Percentiles rank a stretch among this genome's conserved stretches.
phyloP scores from a whole-genome alignment of 2,797 vertebrate genomes.

The Coilia nasus region DNA sequence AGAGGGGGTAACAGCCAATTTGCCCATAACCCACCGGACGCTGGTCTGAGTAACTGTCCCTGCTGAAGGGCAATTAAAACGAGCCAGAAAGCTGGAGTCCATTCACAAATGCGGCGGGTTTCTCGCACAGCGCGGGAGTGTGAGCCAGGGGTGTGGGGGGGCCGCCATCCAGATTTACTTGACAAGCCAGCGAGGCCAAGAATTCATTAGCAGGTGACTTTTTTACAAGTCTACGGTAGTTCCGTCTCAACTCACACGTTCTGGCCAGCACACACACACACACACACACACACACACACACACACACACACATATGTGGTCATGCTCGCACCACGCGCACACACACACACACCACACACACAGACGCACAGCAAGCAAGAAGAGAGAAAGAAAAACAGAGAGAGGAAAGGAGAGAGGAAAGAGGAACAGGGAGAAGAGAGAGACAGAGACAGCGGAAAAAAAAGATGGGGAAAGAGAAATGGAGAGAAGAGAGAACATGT shows the following conservation, averaged over 20 bases:
- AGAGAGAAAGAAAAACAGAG: background rate
- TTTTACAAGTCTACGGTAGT: constrained; percentile 82
- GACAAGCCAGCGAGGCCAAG: constrained; percentile 70
- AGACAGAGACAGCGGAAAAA: background rate
- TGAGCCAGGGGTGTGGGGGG: constrained; percentile 9
- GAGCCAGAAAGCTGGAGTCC: background rate
- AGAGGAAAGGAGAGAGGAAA: background rate
- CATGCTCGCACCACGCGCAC: too few relatives aligned
- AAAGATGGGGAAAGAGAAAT: background rate
- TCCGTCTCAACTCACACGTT: constrained; percentile 74
- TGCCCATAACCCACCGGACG: background rate
- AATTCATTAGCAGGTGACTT: constrained; percentile 76
- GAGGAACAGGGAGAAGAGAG: background rate
- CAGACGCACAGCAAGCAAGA: background rate
- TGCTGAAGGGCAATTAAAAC: background rate
- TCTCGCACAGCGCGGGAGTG: background rate
- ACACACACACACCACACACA: background rate
- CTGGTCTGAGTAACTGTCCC: background rate
- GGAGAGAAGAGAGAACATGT: background rate
- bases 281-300: constrained; percentile 55
- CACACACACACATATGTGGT: constrained; percentile 52
- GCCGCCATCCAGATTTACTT: constrained; percentile 69
- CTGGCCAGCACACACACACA: constrained; percentile 54
- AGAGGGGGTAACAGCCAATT: background rate
- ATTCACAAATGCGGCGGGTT: constrained; percentile 9